Base-by-base conservation (phyloP, 2,797 vertebrate species). In the Meriones psammophilus region DNA sequence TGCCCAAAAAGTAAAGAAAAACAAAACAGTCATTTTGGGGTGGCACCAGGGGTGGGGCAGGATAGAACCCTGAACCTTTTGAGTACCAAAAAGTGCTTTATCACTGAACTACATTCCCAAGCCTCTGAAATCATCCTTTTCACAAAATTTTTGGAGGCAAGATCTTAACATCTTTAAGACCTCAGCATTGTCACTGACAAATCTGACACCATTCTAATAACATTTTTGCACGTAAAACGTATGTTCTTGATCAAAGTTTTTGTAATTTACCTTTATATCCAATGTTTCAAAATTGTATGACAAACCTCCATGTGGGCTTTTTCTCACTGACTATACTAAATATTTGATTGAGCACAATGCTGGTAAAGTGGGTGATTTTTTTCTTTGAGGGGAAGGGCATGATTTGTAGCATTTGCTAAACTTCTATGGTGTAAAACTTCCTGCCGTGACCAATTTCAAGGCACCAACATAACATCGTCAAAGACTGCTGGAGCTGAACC, bases 361-460 rank as follows among this genome's bases (percentile, higher is more conserved):
- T 66, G 69, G 39, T 36, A 54, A 91, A 77, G 68, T 17, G 24
- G 84, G 76, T 50, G 73, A 60, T 66, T 64, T 66, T 71, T 87
- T 89, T 39, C 56, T 30, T 28, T 14, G 58, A 13, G 26, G 7
- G 42, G 50, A 33, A 24, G 36, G 81, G 9, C 30, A 56, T 6
- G 69, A 83, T 14, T 22, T 74, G 28, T 64, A 89, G 74, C 9
- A 50, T 50, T 68, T 68, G 33, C 54, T 39, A 26, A 50, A 17
- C 73, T 54, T 85, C 89, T 77, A 42, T 66, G 79, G 26, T 54
- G 26, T 58, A 80, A 80, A 69, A 54, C 74, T 66, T 58, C 17
- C 91, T 71, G 66, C 73, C 64, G n/a, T 50, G 66, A 66, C 66
- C 89, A 81, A 33, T 77, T 46, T 94, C 85, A 92, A 73, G n/a